phyloP scores from a whole-genome alignment of 35 echinoderm and acorn worm genomes.

The Apostichopus japonicus region DNA sequence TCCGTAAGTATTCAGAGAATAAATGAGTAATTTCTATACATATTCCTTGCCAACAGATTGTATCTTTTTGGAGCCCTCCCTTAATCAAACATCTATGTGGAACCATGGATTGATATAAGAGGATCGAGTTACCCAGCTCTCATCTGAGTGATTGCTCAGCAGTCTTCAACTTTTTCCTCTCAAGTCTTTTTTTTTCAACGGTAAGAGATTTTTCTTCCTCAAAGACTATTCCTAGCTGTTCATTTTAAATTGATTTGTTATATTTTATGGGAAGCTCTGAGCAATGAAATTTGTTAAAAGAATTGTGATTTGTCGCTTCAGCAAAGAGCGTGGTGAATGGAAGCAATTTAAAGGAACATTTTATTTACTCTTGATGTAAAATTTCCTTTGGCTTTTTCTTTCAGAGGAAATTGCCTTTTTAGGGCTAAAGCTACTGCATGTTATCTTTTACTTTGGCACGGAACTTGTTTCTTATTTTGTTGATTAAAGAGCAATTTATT shows the following conservation, averaged over 20 bases:
- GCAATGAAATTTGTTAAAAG: conserved; percentile 13
- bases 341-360: conserved; percentile 16
- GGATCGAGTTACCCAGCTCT: conserved; percentile 26
- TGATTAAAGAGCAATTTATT: conserved; percentile 28
- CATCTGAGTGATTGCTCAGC: conserved; percentile 21
- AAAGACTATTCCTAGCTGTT: neutral
- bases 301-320: neutral
- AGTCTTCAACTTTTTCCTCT: neutral
- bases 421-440: neutral
- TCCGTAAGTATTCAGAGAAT: conserved; percentile 13
- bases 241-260: conserved; percentile 44
- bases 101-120: conserved; percentile 35
- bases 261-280: conserved; percentile 20
- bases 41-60: conserved; percentile 18
- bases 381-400: neutral
- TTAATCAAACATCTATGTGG: conserved; percentile 47
- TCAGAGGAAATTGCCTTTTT: conserved; percentile 41
- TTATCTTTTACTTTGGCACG: neutral
- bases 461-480: neutral
- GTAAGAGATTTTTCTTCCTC: conserved; percentile 29
- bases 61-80: conserved; percentile 28
- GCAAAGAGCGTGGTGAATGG: neutral
- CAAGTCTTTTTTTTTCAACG: neutral
- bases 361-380: neutral
- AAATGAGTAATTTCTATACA: conserved; percentile 36